These are phyloP conservation scores for Crotophaga sulcirostris DNA, from an alignment of 2,113 vertebrate species.

Conservation along the genomic window DNA sequence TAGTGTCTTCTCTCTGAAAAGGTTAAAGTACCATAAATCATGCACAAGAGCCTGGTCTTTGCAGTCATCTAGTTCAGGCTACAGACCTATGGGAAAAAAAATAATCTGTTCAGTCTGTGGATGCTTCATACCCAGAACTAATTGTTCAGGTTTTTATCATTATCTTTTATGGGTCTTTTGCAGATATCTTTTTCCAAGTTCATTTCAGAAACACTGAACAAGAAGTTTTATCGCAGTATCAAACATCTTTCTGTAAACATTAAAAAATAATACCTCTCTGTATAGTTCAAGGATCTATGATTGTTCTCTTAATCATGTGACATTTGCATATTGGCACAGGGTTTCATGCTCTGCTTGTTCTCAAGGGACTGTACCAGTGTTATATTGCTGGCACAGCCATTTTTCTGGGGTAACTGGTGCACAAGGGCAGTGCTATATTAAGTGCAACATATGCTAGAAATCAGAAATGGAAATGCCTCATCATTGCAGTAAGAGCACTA, in stretches of 20 bases:
- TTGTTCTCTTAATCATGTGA: neutral
- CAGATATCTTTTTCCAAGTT: neutral
- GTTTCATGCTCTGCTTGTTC: neutral
- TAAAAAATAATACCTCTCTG: neutral
- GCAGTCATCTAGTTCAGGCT: neutral
- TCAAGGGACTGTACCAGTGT: neutral
- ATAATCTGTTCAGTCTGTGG: neutral
- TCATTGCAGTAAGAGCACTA: slow-evolving; percentile 40
- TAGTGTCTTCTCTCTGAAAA: neutral
- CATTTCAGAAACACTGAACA: neutral
- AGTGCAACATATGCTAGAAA: slow-evolving; percentile 60
- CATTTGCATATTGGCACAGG: neutral
- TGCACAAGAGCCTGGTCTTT: neutral
- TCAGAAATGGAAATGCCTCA: slow-evolving; percentile 60
- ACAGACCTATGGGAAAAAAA: neutral
- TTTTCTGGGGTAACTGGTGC: slow-evolving; percentile 48
- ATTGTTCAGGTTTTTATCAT: slow-evolving; percentile 4
- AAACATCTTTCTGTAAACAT: neutral
- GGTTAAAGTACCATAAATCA: neutral
- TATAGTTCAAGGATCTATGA: neutral
- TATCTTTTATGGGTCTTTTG: neutral
- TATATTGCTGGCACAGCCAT: slow-evolving; percentile 36
- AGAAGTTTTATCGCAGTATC: neutral
- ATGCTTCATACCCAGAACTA: slow-evolving; percentile 16
- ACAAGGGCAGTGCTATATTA: slow-evolving; percentile 57